Percentiles rank a stretch among this genome's conserved stretches.
phyloP scores from a whole-genome alignment of 2,113 vertebrate species.

The Lagopus muta region DNA sequence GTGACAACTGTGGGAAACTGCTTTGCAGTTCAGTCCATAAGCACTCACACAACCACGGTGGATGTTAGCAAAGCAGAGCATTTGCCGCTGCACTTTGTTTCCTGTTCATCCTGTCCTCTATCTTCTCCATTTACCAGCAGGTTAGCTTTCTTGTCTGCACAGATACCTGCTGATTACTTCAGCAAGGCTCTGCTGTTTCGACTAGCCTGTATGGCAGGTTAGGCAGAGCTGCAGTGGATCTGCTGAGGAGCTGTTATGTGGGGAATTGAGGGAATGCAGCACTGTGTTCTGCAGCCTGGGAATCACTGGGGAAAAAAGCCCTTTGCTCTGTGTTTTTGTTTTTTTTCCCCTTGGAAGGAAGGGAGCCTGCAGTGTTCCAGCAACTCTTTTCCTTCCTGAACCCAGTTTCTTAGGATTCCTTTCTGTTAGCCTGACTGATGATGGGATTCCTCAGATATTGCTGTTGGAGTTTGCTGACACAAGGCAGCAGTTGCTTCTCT shows the following conservation, averaged over 20 bases:
- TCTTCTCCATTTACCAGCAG: not conserved
- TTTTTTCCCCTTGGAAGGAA: slow-evolving; percentile 47
- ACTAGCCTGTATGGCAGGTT: not conserved
- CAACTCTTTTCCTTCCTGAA: slow-evolving; percentile 45
- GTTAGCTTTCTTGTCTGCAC: not conserved
- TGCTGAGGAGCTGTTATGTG: not conserved
- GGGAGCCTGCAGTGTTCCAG: not conserved
- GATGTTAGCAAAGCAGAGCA: accelerated
- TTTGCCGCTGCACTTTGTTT: accelerated
- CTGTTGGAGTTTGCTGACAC: not conserved
- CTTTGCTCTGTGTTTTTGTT: not conserved
- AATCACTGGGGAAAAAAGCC: not conserved
- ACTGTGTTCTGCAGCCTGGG: not conserved
- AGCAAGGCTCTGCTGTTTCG: not conserved
- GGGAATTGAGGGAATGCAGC: accelerated
- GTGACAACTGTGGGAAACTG: not conserved
- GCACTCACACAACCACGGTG: accelerated
- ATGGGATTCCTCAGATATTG: not conserved
- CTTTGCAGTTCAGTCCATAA: accelerated
- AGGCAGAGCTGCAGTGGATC: not conserved
- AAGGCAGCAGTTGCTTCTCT: not conserved
- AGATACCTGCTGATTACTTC: not conserved
- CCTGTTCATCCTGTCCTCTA: not conserved
- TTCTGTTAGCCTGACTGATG: not conserved
- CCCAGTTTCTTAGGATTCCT: not conserved